Conservation (phyloP, 92 coral and sea anemone species). For the Phymanthus crucifer region DNA sequence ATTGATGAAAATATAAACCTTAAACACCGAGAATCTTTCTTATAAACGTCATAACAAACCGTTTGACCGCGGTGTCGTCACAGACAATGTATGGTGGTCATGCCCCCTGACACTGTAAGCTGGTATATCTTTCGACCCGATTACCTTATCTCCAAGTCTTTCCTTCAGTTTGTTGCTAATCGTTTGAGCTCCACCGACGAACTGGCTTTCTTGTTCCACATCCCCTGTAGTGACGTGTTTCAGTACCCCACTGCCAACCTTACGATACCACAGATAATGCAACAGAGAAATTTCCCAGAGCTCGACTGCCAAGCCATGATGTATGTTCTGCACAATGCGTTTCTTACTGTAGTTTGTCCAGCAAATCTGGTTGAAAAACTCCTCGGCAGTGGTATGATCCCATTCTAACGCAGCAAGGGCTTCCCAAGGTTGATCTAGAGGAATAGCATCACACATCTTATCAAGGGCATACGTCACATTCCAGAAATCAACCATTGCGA, state of each 20-base stretch:
- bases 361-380: slow-evolving; percentile 78
- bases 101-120: too few species aligned
- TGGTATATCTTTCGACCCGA: too few species aligned
- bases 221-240: slow-evolving; percentile 74
- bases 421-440: slow-evolving; percentile 79
- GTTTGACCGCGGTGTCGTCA: too few species aligned
- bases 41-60: too few species aligned
- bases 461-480: slow-evolving; percentile 65
- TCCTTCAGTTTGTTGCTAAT: slow-evolving; percentile 81
- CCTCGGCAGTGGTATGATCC: slow-evolving; percentile 90
- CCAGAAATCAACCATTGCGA: slow-evolving; percentile 82
- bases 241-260: slow-evolving; percentile 71
- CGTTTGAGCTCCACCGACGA: slow-evolving; percentile 94
- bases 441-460: slow-evolving; percentile 70
- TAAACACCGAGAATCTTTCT: too few species aligned
- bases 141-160: slow-evolving; percentile 78
- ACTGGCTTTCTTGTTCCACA: slow-evolving; percentile 90
- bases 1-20: too few species aligned
- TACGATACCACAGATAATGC: slow-evolving; percentile 90
- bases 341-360: slow-evolving; percentile 83
- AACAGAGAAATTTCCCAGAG: slow-evolving; percentile 90
- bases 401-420: slow-evolving; percentile 73
- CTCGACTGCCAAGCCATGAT: slow-evolving; percentile 92
- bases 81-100: too few species aligned
- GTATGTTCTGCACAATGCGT: slow-evolving; percentile 79